Evolutionary conservation across 2,797 vertebrate species (phyloP), one percentile per base, ranked within the genome.

Genomic region (Adelosebastes latens): DNA sequence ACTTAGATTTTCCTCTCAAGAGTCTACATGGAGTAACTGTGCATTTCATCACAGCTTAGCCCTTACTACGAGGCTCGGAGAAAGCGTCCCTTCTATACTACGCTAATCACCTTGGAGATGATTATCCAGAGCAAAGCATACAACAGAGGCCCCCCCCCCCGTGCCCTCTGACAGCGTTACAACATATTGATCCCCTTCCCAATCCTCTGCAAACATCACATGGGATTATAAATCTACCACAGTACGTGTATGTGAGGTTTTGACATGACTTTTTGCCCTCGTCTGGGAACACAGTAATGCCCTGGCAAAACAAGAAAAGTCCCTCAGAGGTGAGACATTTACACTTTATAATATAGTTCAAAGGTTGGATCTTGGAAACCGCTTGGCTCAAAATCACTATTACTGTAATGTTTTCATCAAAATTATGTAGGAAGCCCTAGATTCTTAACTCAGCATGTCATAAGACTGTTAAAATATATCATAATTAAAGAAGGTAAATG

Each of bases 61-160:
- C 64, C 34, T 87, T 72, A 77, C 75, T 79, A 73, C 46, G 8
- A 42, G 53, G 36, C 42, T 79, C 61, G 20, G 66, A 79, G 67
- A 85, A 90, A 75, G 46, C 34, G 52, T 60, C 84, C 84, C 58
- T 70, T 86, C 87, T 87, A 81, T 71, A 61, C 81, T 65, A 63
- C 71, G 81, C 80, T 86, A 92, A 93, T 94, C 89, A 87, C 89
- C 89, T 91, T 83, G 74, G 71, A 89, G 83, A 92, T 93, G 92
- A 95, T 95, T 94, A 95, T 93, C 92, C 81, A 63, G 79, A 91
- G 91, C 83, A 91, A 93, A 91, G 86, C 85, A 91, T 89, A 84
- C 70, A 90, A 81, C 72, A 46, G 84, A 88, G 81, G 67, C 80
- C 78, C 79, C 78, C 79, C 18, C 1, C 79, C 77, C 79, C 20